A percentile compares a stretch with the other conserved stretches of the same genome.
These are phyloP conservation scores for Bacillus rossius DNA, from an alignment of 1,140 invertebrate species.

Conservation along the genomic window DNA sequence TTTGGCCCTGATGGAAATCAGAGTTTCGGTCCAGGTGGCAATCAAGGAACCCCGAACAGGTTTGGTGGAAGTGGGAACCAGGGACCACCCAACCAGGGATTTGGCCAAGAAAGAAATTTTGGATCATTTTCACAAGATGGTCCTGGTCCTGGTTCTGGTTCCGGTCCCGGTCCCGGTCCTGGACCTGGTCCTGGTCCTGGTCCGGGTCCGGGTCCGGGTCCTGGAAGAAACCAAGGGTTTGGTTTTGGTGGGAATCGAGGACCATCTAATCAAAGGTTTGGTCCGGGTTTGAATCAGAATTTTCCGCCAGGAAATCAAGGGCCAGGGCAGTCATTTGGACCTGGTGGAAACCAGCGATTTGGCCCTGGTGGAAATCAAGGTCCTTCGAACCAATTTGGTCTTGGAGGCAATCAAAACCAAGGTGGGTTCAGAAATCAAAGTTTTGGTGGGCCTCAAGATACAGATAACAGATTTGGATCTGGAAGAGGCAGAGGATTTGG, in stretches of 20 bases:
- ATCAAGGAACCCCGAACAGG: background rate
- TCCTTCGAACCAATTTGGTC: background rate
- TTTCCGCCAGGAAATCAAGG: background rate
- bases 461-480: background rate
- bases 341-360: background rate
- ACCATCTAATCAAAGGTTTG: background rate
- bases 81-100: background rate
- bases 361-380: background rate
- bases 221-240: too few species aligned
- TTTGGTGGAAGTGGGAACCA: conserved; percentile 3
- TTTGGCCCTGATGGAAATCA: conserved; percentile 6
- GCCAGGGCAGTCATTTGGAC: background rate
- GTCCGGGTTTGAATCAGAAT: background rate
- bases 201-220: too few species aligned
- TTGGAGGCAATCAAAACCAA: too few species aligned
- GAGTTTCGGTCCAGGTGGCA: conserved; percentile 5
- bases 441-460: background rate
- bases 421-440: background rate
- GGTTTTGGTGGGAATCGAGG: background rate
- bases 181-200: too few species aligned
- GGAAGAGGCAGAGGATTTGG: background rate
- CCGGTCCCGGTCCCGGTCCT: too few species aligned
- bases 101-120: background rate
- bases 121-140: too few species aligned
- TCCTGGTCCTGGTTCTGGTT: too few species aligned